phyloP scores from a whole-genome alignment of 2,888 invertebrate species.

The Drosophila differens region DNA sequence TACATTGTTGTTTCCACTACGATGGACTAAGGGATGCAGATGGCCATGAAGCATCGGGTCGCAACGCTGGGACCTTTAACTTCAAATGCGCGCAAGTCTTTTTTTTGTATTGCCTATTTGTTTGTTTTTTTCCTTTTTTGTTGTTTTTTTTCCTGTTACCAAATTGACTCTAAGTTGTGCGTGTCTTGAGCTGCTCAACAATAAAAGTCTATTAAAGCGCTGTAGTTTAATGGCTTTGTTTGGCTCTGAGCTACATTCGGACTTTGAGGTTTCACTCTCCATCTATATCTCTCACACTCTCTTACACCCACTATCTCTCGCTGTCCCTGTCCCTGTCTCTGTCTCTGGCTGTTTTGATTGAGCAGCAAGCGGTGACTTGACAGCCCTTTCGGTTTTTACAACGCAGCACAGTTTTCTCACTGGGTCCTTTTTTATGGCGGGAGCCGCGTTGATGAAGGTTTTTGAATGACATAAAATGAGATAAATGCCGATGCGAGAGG shows the following conservation, averaged over 20 bases:
- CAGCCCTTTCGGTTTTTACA: conserved; percentile 52
- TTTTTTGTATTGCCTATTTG: background rate
- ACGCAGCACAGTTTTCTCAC: conserved; percentile 8
- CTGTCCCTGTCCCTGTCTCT: background rate
- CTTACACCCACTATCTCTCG: background rate
- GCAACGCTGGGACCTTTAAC: conserved; percentile 58
- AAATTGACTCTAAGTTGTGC: conserved; percentile 57
- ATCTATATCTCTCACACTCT: background rate
- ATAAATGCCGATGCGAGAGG: conserved; percentile 47
- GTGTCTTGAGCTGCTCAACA: conserved; percentile 57
- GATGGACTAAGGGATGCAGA: conserved; percentile 60
- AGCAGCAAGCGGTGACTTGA: conserved; percentile 38
- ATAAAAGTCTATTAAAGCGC: conserved; percentile 66
- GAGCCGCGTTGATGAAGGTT: conserved; percentile 64
- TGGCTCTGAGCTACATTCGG: conserved; percentile 39
- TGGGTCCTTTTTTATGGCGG: conserved; percentile 42
- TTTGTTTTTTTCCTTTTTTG: conserved; percentile 13
- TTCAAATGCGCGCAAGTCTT: conserved; percentile 55
- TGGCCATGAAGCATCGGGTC: conserved; percentile 39
- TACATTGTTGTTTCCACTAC: conserved; percentile 72
- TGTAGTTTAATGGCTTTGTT: conserved; percentile 66
- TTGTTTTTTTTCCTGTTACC: conserved; percentile 30
- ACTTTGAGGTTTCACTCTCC: conserved; percentile 37
- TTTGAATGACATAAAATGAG: conserved; percentile 66
- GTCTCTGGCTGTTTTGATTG: conserved; percentile 42